These are phyloP conservation scores for Canis aureus DNA, from an alignment of 2,113 vertebrate species.

Conservation along the genomic window DNA sequence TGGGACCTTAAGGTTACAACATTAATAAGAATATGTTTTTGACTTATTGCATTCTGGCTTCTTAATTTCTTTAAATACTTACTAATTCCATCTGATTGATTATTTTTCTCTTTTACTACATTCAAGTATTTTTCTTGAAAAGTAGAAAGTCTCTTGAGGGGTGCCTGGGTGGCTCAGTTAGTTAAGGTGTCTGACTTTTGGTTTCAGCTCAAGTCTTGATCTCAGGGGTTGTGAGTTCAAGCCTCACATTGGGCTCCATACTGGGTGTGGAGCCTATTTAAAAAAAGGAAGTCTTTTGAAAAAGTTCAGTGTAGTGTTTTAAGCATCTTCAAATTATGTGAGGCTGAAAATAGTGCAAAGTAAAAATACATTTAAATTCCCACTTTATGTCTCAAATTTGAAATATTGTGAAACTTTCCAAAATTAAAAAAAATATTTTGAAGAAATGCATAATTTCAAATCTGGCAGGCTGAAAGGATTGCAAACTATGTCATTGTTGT, in stretches of 20 bases:
- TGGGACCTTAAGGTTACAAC: background rate
- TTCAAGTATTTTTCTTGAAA: slow-evolving; percentile 56
- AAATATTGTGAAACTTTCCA: slow-evolving; percentile 45
- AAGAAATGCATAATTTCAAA: slow-evolving; percentile 59
- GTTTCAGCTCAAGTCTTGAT: background rate
- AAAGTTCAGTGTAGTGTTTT: slow-evolving; percentile 49
- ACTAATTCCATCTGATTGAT: slow-evolving; percentile 27
- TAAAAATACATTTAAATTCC: slow-evolving; percentile 56
- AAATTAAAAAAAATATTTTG: background rate
- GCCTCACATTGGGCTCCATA: background rate
- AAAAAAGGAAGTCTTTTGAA: slow-evolving; percentile 48
- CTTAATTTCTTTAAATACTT: slow-evolving; percentile 57
- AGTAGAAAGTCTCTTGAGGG: slow-evolving; percentile 42
- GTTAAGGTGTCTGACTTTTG: background rate
- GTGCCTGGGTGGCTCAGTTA: background rate
- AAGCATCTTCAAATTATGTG: slow-evolving; percentile 53
- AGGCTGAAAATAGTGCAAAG: slow-evolving; percentile 52
- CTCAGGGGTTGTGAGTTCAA: background rate
- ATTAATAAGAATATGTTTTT: slow-evolving; percentile 45
- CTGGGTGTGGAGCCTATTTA: background rate
- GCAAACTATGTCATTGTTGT: background rate
- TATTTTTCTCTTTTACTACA: slow-evolving; percentile 41
- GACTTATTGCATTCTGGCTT: slow-evolving; percentile 36
- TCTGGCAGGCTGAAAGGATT: background rate
- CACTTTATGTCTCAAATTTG: slow-evolving; percentile 55